These are phyloP conservation scores for Cheilosia pagana DNA, from an alignment of 2,888 invertebrate species.

Conservation along the genomic window DNA sequence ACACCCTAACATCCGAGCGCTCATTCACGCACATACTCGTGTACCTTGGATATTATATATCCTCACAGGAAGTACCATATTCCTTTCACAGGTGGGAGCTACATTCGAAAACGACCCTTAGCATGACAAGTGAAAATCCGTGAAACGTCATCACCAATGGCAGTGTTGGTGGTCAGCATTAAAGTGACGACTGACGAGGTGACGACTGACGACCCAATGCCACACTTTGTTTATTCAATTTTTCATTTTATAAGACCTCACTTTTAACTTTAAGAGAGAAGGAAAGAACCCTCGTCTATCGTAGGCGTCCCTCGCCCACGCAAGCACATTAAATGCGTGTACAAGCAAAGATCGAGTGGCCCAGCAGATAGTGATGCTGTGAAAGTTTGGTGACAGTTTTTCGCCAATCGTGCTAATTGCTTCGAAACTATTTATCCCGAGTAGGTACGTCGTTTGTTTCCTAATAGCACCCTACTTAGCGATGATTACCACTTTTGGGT, in stretches of 20 bases:
- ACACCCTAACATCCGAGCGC: neutral
- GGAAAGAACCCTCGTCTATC: conserved; percentile 24
- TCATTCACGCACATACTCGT: too few species aligned
- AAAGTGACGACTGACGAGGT: conserved; percentile 18
- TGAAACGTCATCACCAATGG: conserved; percentile 57
- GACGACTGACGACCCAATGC: conserved; percentile 42
- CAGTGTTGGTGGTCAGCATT: conserved; percentile 58
- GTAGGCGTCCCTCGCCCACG: conserved; percentile 21
- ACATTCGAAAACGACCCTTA: conserved; percentile 27
- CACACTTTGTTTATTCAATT: conserved; percentile 61
- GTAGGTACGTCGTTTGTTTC: conserved; percentile 5
- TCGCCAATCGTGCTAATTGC: neutral
- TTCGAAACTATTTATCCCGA: conserved; percentile 3
- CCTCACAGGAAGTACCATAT: neutral
- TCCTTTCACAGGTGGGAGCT: conserved; percentile 14
- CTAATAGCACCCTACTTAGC: conserved; percentile 34
- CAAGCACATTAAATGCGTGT: neutral
- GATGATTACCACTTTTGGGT: conserved; percentile 8
- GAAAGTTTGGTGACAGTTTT: conserved; percentile 27
- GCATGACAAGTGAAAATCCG: conserved; percentile 60
- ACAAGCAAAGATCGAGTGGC: neutral
- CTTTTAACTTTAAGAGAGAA: conserved; percentile 26
- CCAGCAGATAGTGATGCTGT: neutral
- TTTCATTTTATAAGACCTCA: conserved; percentile 46
- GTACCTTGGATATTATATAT: neutral